phyloP scores from a whole-genome alignment of 2,113 vertebrate genomes.

The Dascyllus trimaculatus region DNA sequence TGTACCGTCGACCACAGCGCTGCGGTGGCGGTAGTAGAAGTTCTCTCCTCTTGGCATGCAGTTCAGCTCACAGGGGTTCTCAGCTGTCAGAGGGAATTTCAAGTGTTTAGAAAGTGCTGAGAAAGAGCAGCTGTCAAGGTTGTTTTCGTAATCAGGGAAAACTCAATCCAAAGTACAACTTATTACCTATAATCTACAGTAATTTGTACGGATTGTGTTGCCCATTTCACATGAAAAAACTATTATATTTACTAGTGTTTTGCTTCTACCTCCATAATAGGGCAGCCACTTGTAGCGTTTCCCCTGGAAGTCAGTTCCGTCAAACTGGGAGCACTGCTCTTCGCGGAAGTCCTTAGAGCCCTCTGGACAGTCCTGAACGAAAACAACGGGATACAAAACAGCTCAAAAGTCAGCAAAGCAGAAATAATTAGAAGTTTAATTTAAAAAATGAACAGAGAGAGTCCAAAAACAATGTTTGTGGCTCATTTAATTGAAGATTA shows the following conservation, averaged over 20 bases:
- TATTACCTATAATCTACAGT: not conserved
- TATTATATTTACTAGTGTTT: not conserved
- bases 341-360: slow-evolving; percentile 92
- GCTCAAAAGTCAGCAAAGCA: slow-evolving; percentile 7
- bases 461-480: not conserved
- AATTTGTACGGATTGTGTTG: not conserved
- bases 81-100: slow-evolving; percentile 79
- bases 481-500: not conserved
- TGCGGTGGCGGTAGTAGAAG: slow-evolving; percentile 93
- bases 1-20: slow-evolving; percentile 91
- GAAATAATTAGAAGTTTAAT: not conserved
- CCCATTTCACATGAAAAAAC: not conserved
- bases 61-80: slow-evolving; percentile 96
- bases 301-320: slow-evolving; percentile 91
- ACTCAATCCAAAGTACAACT: not conserved
- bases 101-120: not conserved
- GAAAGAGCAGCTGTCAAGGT: not conserved
- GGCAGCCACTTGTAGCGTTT: slow-evolving; percentile 93
- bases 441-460: not conserved
- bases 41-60: slow-evolving; percentile 97
- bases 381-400: not conserved
- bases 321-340: slow-evolving; percentile 93
- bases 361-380: slow-evolving; percentile 89
- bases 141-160: not conserved
- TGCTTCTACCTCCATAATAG: slow-evolving; percentile 90